Evolutionary conservation across 2,113 vertebrate genomes (phyloP), one percentile per base, ranked within the genome.

Genomic region (Misgurnus anguillicaudatus): DNA sequence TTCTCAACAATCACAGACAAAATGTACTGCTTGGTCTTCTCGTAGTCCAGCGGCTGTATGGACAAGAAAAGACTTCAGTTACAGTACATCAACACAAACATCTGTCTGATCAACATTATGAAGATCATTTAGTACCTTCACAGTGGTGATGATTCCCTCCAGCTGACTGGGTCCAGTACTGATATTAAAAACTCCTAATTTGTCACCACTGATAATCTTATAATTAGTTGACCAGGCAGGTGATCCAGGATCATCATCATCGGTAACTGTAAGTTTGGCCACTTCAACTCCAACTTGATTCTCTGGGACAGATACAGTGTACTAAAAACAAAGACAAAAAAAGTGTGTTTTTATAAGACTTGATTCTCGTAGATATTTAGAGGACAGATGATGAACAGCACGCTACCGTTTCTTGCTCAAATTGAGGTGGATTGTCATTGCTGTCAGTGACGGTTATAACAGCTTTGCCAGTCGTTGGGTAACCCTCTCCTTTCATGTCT

Each of bases 1-100:
- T 98, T 99, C 66, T 84, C 85, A 70, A 92, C 96, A 0, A 82
- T 58, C 47, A 98, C 86, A 2, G 90, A 0, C 0, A 99, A 91
- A 8, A 77, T 81, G 62, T 94, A 94, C 16, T 17, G 78, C 0
- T 3, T 79, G 60, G 9, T 86, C 19, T 1, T 65, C 88, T 99
- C 97, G 31, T 91, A 99, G 87, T 98, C 96, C 75, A 98, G 89
- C 41, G 91, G 90, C 97, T 99, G 75, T 17, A 66, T 2, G n/a
- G 39, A 61, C 4, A 13, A 21, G 14, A n/a, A 75, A 9, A 53
- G 10, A 86, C 3, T 16, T 9, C 7, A 8, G 53, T 57, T 57
- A n/a, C 0, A 8, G 53, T 6, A 19, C 2, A 0, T 57, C 53
- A 57, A 6, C 16, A 72, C 11, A 16, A 21, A 2, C 2, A 42